Conservation (phyloP, 1,140 invertebrate species). For the Drosophila kohkoa region DNA sequence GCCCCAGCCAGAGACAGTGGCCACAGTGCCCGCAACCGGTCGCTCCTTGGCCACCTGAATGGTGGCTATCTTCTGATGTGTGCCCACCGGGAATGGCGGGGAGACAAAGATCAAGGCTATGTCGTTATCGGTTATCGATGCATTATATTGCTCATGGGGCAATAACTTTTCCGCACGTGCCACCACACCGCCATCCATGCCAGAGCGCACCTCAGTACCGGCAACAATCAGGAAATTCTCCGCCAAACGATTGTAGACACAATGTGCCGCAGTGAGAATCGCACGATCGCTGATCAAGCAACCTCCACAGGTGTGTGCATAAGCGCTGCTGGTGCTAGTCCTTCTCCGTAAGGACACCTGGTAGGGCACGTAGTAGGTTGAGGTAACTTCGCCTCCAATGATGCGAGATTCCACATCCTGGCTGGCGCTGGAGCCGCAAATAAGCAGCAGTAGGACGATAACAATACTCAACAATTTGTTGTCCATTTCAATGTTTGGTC, state of each 20-base stretch:
- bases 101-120: conserved; percentile 65
- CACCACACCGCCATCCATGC: conserved; percentile 60
- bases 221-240: conserved; percentile 64
- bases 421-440: conserved; percentile 6
- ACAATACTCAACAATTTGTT: conserved; percentile 37
- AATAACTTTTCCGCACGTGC: conserved; percentile 57
- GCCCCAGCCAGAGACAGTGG: conserved; percentile 71
- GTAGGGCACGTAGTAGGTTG: conserved; percentile 47
- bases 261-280: conserved; percentile 87
- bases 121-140: conserved; percentile 66
- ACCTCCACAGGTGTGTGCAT: conserved; percentile 54
- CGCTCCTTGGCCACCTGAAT: conserved; percentile 37
- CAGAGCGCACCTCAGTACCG: conserved; percentile 51
- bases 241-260: conserved; percentile 69
- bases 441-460: conserved; percentile 19
- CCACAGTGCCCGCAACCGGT: conserved; percentile 45
- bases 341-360: conserved; percentile 64
- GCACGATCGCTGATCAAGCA: conserved; percentile 59
- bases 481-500: conserved; percentile 60
- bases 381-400: conserved; percentile 56
- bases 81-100: conserved; percentile 48
- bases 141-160: conserved; percentile 65
- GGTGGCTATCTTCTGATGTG: conserved; percentile 27
- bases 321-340: conserved; percentile 40
- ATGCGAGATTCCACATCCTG: conserved; percentile 54